Evolutionary conservation across 2,797 vertebrate genomes (phyloP).

Genomic region (Muscicapa striata): DNA sequence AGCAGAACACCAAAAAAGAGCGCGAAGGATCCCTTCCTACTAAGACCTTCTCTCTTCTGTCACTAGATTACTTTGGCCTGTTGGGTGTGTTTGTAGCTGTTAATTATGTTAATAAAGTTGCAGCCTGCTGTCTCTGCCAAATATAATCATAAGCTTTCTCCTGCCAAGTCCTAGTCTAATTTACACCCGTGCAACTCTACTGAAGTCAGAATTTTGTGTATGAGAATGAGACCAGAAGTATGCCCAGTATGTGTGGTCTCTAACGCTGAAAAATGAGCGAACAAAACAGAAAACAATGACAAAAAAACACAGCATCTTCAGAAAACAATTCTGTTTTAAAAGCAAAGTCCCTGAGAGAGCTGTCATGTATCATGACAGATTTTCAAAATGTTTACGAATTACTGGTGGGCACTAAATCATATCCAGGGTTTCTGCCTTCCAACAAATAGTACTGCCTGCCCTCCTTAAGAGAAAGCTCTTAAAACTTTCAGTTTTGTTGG

Average conservation of each 20-base stretch:
- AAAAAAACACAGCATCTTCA: background rate
- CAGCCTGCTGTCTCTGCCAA: slow-evolving; percentile 66
- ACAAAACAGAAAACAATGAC: slow-evolving; percentile 15
- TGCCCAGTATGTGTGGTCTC: slow-evolving; percentile 54
- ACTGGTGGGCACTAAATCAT: slow-evolving; percentile 33
- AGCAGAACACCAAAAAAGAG: slow-evolving; percentile 54
- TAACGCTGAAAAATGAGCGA: slow-evolving; percentile 37
- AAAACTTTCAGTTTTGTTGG: background rate
- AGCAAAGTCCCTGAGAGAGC: background rate
- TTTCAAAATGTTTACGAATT: background rate
- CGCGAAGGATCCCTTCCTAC: slow-evolving; percentile 33
- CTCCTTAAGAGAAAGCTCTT: background rate
- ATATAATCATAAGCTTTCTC: slow-evolving; percentile 61
- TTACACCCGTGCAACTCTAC: slow-evolving; percentile 48
- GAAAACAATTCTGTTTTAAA: slow-evolving; percentile 49
- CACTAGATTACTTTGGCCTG: slow-evolving; percentile 62
- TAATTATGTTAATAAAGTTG: slow-evolving; percentile 72
- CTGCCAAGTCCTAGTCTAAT: slow-evolving; percentile 67
- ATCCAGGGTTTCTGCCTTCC: slow-evolving; percentile 10
- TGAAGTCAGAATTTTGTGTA: slow-evolving; percentile 43
- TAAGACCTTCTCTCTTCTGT: slow-evolving; percentile 53
- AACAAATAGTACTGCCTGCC: background rate
- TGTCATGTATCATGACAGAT: slow-evolving; percentile 13
- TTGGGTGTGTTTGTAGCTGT: slow-evolving; percentile 67
- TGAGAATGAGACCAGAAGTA: slow-evolving; percentile 66